phyloP scores from a whole-genome alignment of 2,113 vertebrate species.

The Microcebus ravelobensis region DNA sequence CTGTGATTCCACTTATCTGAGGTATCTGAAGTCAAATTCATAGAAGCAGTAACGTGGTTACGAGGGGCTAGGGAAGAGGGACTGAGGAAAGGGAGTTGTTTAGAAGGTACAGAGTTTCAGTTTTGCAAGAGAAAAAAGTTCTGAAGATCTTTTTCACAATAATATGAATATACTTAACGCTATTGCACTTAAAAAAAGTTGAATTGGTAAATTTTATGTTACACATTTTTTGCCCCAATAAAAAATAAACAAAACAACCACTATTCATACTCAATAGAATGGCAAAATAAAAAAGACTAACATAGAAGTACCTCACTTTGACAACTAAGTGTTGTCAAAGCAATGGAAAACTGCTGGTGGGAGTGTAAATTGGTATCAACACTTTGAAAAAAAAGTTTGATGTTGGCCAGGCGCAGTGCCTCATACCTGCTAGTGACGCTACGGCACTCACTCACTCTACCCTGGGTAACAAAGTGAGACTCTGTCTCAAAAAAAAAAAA shows the following conservation, averaged over 20 bases:
- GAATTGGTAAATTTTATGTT: slow-evolving; percentile 5
- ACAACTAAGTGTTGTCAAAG: background rate
- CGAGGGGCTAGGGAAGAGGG: background rate
- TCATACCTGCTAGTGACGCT: too few species aligned
- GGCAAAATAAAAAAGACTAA: background rate
- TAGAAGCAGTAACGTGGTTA: background rate
- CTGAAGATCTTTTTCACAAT: background rate
- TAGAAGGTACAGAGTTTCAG: background rate
- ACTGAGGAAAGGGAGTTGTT: background rate
- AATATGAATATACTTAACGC: background rate
- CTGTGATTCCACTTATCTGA: background rate
- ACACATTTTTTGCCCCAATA: background rate
- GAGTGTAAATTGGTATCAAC: background rate
- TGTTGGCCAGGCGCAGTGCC: too few species aligned
- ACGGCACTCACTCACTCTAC: too few species aligned
- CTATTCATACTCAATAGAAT: slow-evolving; percentile 1
- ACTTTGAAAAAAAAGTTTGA: background rate
- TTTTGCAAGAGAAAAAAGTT: slow-evolving; percentile 19
- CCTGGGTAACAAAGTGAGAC: too few species aligned
- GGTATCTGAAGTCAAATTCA: background rate
- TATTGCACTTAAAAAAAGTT: slow-evolving; percentile 7
- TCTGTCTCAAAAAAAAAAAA: too few species aligned
- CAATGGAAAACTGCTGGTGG: background rate
- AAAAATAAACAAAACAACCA: background rate
- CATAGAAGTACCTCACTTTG: too few species aligned